These are phyloP conservation scores for Oconnorella tubifera DNA, from an alignment of 2,888 invertebrate species.

Conservation along the genomic window DNA sequence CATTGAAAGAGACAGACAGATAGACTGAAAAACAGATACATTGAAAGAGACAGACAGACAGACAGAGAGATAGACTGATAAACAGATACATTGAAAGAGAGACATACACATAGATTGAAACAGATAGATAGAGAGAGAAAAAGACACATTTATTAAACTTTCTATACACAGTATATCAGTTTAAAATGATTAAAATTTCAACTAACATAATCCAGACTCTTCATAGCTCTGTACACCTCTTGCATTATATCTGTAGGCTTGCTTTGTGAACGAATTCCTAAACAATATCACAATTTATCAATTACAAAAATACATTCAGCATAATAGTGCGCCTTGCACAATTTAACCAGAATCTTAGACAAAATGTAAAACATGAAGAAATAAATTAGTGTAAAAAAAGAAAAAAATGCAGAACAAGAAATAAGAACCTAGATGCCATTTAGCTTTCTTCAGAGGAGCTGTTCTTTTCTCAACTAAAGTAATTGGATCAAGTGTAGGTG, in stretches of 20 bases:
- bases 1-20: background rate
- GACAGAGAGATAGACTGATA: background rate
- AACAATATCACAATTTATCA: no score
- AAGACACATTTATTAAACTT: background rate
- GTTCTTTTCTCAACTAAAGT: constrained; percentile 38
- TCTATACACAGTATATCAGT: no score
- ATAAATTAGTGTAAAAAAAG: no score
- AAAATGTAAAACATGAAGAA: no score
- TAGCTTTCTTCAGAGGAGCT: constrained; percentile 82
- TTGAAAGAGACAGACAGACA: background rate
- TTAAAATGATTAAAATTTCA: background rate
- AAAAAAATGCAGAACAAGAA: no score
- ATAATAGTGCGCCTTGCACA: no score
- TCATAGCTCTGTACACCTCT: constrained; percentile 99
- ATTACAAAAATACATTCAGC: no score
- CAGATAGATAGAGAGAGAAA: background rate
- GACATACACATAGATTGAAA: background rate
- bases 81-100: background rate
- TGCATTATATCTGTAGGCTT: constrained; percentile 99
- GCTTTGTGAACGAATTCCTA: constrained; percentile 91
- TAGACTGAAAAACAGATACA: background rate
- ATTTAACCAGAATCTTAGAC: no score
- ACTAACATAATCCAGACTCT: constrained; percentile 82
- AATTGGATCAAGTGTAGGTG: constrained; percentile 46
- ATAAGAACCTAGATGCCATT: constrained; percentile 97